These are phyloP conservation scores for Danaus chrysippus DNA, from an alignment of 2,888 invertebrate genomes.

Conservation along the genomic window DNA sequence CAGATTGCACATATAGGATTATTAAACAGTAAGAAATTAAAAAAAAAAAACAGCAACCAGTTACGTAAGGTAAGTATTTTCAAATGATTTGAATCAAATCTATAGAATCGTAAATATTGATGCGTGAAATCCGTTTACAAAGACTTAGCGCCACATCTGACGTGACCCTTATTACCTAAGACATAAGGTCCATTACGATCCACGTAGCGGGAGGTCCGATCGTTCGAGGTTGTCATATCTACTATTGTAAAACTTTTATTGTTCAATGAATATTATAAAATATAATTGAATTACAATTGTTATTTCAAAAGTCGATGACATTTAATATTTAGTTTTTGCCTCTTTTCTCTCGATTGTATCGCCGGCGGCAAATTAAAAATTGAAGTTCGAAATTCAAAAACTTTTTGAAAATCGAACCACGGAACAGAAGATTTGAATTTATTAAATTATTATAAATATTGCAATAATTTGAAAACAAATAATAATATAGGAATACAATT, in stretches of 20 bases:
- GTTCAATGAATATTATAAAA: slow-evolving; percentile 55
- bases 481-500: too few species aligned
- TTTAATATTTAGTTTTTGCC: slow-evolving; percentile 38
- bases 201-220: slow-evolving; percentile 57
- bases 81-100: slow-evolving; percentile 23
- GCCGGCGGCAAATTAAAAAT: too few species aligned
- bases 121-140: slow-evolving; percentile 50
- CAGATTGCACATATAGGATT: not conserved
- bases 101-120: slow-evolving; percentile 43
- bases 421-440: too few species aligned
- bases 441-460: too few species aligned
- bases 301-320: slow-evolving; percentile 50
- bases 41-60: slow-evolving; percentile 9
- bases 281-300: slow-evolving; percentile 64
- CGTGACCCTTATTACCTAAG: slow-evolving; percentile 4
- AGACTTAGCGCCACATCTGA: slow-evolving; percentile 51
- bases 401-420: too few species aligned
- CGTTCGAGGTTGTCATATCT: slow-evolving; percentile 68
- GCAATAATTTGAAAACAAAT: too few species aligned
- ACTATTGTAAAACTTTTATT: slow-evolving; percentile 49
- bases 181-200: slow-evolving; percentile 10
- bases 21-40: slow-evolving; percentile 9
- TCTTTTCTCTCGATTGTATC: slow-evolving; percentile 21
- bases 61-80: slow-evolving; percentile 16
- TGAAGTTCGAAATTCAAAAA: too few species aligned